Evolutionary conservation across 2,797 vertebrate species (phyloP).

Genomic region (Alauda arvensis): DNA sequence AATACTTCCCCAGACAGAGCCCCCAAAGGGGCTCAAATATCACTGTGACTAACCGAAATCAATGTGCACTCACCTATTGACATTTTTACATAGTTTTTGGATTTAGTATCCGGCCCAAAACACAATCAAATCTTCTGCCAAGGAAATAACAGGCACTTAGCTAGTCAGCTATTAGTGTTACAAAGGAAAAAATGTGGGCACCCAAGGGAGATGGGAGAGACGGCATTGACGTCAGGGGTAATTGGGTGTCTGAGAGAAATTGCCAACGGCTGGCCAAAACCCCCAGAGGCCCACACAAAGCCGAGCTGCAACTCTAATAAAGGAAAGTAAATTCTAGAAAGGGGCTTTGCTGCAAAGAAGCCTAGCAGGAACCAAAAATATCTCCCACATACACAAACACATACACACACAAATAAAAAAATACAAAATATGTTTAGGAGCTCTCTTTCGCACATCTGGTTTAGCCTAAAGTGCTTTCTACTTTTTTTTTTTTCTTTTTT

Average conservation of each 20-base stretch:
- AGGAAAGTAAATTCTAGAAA: slow-evolving; percentile 86
- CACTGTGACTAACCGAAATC: slow-evolving; percentile 82
- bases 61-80: slow-evolving; percentile 85
- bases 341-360: slow-evolving; percentile 77
- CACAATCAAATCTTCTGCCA: slow-evolving; percentile 83
- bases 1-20: slow-evolving; percentile 80
- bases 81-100: slow-evolving; percentile 87
- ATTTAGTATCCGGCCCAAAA: slow-evolving; percentile 83
- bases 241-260: slow-evolving; percentile 90
- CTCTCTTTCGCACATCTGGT: slow-evolving; percentile 68
- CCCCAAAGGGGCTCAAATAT: slow-evolving; percentile 82
- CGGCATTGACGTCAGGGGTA: slow-evolving; percentile 95
- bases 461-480: slow-evolving; percentile 54
- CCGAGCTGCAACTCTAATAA: slow-evolving; percentile 86
- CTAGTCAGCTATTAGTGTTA: slow-evolving; percentile 97
- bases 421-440: slow-evolving; percentile 43
- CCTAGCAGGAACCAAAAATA: slow-evolving; percentile 75
- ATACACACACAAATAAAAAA: slow-evolving; percentile 62
- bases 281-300: slow-evolving; percentile 79
- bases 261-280: slow-evolving; percentile 91
- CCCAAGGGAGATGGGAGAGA: slow-evolving; percentile 94
- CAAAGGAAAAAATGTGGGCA: slow-evolving; percentile 92
- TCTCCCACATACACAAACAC: slow-evolving; percentile 70
- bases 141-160: slow-evolving; percentile 97
- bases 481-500: not conserved